Evolutionary conservation across 2,113 vertebrate genomes (phyloP).

Genomic region (Proterorhinus semilunaris): DNA sequence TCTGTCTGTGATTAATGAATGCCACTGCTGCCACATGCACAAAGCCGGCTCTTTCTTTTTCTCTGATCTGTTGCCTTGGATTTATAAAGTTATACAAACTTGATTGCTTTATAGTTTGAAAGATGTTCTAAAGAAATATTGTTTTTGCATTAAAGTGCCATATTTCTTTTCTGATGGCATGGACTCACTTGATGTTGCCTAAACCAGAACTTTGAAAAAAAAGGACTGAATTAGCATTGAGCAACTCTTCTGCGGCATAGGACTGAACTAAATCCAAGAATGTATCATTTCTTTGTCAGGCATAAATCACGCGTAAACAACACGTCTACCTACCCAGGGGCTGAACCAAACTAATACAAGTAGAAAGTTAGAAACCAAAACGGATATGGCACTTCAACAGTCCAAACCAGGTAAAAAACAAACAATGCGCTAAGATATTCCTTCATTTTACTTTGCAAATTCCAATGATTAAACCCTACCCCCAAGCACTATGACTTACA

Average conservation of each 20-base stretch:
- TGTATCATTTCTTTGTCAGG: too few relatives aligned
- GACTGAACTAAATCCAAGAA: neutral
- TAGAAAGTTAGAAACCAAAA: too few relatives aligned
- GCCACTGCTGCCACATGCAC: conserved; percentile 25
- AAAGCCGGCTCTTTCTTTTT: conserved; percentile 15
- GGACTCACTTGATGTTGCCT: too few relatives aligned
- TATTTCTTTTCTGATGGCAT: neutral
- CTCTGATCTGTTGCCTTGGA: neutral
- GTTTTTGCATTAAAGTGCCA: neutral
- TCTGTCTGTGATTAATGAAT: conserved; percentile 34
- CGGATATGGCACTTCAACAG: too few relatives aligned
- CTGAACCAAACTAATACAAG: too few relatives aligned
- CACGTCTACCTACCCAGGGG: too few relatives aligned
- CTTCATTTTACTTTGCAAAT: conserved; percentile 53
- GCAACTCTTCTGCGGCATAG: too few relatives aligned
- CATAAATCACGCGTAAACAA: too few relatives aligned
- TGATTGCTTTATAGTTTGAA: neutral
- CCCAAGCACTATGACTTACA: conserved; percentile 49
- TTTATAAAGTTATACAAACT: conserved; percentile 31
- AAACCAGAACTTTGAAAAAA: too few relatives aligned
- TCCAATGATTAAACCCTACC: conserved; percentile 63
- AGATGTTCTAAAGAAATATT: neutral
- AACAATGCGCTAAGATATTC: neutral
- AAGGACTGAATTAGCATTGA: too few relatives aligned
- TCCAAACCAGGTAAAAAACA: too few relatives aligned